These are phyloP conservation scores for Aleiodes alternator DNA, from an alignment of 2,888 invertebrate genomes.

Conservation along the genomic window DNA sequence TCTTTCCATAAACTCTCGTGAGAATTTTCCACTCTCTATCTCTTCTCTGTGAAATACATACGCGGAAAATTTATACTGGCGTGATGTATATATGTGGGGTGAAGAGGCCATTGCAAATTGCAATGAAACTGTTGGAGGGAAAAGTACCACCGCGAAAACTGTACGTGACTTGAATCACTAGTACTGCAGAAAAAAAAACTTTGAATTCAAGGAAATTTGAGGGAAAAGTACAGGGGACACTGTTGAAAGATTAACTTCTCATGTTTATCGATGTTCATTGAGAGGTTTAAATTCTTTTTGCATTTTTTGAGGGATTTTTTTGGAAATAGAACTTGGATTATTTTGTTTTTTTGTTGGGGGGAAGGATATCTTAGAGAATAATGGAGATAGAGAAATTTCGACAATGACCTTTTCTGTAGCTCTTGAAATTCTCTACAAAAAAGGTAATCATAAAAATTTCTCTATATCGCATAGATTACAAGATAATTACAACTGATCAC, in stretches of 20 bases:
- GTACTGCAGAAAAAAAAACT: neutral
- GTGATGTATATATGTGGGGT: neutral
- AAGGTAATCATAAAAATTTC: too few relatives aligned
- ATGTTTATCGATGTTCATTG: neutral
- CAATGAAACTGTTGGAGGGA: neutral
- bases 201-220: conserved; percentile 1
- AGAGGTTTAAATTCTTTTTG: neutral
- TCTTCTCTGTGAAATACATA: conserved; percentile 28
- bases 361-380: too few relatives aligned
- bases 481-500: too few relatives aligned
- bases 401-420: too few relatives aligned
- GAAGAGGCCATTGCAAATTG: conserved; percentile 6
- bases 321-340: neutral
- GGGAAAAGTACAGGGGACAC: neutral
- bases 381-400: too few relatives aligned
- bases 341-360: too few relatives aligned
- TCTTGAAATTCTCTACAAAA: too few relatives aligned
- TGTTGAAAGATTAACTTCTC: neutral
- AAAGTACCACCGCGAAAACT: neutral
- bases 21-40: conserved; percentile 5
- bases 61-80: neutral
- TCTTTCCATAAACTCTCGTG: conserved; percentile 9
- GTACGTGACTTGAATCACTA: conserved; percentile 6
- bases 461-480: too few relatives aligned
- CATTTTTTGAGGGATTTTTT: neutral